Evolutionary conservation across 2,113 vertebrate species (phyloP).

Genomic region (Dipodomys merriami): DNA sequence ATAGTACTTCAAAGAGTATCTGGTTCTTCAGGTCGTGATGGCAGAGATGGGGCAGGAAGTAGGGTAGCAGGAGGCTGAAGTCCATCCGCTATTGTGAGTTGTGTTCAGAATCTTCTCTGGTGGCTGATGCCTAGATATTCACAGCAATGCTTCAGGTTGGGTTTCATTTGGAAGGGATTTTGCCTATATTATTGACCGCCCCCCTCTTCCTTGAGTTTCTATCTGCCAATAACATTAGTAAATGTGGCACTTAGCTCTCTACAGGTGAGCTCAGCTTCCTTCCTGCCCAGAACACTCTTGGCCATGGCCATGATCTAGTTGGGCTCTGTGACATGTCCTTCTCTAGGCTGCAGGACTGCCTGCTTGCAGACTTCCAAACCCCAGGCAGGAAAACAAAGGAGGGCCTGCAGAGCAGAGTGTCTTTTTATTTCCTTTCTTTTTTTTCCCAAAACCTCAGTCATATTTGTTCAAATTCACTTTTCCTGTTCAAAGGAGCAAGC

Average conservation of each 20-base stretch:
- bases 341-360: neutral
- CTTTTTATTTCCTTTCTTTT: neutral
- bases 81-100: neutral
- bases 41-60: fast-evolving
- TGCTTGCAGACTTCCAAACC: neutral
- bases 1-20: neutral
- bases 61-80: neutral
- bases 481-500: neutral
- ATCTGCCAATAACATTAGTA: neutral
- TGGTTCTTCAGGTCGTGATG: neutral
- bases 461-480: neutral
- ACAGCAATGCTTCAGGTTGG: neutral
- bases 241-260: neutral
- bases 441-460: neutral
- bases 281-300: neutral
- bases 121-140: neutral
- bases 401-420: neutral
- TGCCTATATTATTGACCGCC: neutral
- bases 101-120: neutral
- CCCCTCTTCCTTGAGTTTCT: neutral
- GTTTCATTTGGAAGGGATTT: neutral
- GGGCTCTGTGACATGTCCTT: neutral
- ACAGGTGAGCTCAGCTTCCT: neutral
- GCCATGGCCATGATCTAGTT: fast-evolving
- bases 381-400: neutral